Conservation (phyloP, 2,113 vertebrate species). For the Nothoprocta pentlandii region DNA sequence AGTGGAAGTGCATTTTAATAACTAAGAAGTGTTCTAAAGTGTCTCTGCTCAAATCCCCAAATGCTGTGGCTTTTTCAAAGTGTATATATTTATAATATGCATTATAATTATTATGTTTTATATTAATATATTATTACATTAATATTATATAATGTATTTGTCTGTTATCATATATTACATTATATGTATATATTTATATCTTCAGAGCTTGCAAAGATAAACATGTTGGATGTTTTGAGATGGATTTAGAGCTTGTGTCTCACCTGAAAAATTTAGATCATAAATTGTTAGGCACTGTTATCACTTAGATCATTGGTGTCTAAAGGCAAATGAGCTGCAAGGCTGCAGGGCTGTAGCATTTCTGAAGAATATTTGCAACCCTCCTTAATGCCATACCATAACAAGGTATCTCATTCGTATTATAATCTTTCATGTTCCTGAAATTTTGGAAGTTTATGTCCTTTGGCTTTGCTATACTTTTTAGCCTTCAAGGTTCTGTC, state of each 20-base stretch:
- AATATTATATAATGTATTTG: too few relatives aligned
- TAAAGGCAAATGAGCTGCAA: constrained; percentile 8
- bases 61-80: background rate
- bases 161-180: too few relatives aligned
- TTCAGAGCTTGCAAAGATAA: background rate
- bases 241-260: background rate
- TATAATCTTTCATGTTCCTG: background rate
- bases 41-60: background rate
- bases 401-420: background rate
- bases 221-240: background rate
- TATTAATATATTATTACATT: too few relatives aligned
- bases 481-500: background rate
- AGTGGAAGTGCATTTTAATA: background rate
- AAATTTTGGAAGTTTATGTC: background rate
- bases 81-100: too few relatives aligned
- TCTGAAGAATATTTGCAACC: constrained; percentile 4
- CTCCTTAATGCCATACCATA: background rate
- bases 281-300: background rate
- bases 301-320: background rate
- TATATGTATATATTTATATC: background rate
- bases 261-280: background rate
- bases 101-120: too few relatives aligned
- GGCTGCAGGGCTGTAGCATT: background rate
- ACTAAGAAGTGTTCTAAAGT: background rate
- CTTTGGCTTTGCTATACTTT: background rate